Conservation (phyloP, 2,797 vertebrate species). For the Enteromius treurensis region DNA sequence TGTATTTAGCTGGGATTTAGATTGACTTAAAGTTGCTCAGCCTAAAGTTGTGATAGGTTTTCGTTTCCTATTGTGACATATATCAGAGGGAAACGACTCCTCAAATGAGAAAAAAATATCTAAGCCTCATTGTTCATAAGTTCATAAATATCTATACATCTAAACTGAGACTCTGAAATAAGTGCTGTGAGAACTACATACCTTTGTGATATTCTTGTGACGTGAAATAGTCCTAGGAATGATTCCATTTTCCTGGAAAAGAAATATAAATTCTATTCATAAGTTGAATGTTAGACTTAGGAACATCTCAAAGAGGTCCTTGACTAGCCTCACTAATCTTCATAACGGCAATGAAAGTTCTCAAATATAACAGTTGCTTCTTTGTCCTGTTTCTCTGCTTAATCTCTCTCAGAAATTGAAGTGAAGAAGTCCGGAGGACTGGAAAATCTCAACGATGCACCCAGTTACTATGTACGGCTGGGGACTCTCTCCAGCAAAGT, state of each 20-base stretch:
- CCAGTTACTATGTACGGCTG: slow-evolving; percentile 86
- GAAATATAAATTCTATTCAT: slow-evolving; percentile 9
- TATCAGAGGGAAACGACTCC: neutral
- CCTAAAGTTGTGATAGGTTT: neutral
- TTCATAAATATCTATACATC: neutral
- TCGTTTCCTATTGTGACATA: too few species aligned
- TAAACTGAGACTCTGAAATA: neutral
- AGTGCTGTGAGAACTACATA: neutral
- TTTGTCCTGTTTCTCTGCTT: slow-evolving; percentile 41
- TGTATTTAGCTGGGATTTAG: neutral
- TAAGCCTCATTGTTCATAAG: too few species aligned
- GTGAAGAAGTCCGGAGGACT: slow-evolving; percentile 78
- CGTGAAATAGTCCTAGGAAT: neutral
- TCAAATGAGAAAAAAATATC: neutral
- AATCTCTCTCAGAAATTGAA: slow-evolving; percentile 78
- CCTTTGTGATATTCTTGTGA: slow-evolving; percentile 24
- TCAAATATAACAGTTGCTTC: slow-evolving; percentile 34
- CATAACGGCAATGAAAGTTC: neutral
- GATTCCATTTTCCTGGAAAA: slow-evolving; percentile 21
- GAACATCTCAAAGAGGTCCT: slow-evolving; percentile 19
- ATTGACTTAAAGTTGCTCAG: neutral
- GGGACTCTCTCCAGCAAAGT: slow-evolving; percentile 91
- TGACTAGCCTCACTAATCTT: neutral
- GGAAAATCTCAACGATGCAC: slow-evolving; percentile 72
- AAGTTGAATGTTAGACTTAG: slow-evolving; percentile 1